Evolutionary conservation across 2,797 vertebrate genomes (phyloP), one percentile per base, ranked within the genome.

Genomic region (Microcaecilia unicolor): DNA sequence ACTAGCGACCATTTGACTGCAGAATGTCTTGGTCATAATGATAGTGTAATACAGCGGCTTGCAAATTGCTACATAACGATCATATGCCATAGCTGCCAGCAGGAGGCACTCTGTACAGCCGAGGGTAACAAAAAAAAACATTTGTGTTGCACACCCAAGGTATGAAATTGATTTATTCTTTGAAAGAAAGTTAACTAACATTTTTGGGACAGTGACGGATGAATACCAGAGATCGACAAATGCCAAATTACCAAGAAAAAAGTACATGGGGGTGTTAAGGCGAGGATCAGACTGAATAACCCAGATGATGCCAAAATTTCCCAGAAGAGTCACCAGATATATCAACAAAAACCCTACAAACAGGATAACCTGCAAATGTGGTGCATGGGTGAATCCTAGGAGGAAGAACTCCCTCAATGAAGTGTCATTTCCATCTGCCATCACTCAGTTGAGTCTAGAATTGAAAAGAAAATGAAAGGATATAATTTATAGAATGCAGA

Each of bases 41-140:
- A 25, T 5, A 4, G n/a, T 11, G 20, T 45, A 45, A 12, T 17
- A 23, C 9, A 45, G 34, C 4, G 28, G 42, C 15, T 37, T 22
- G 8, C 42, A 44, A 19, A 44, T 31, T 6, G 42, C 42, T 9
- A 44, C 19, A 24, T 45, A 45, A 7, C 34, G 34, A 10, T 45
- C 42, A 28, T 45, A 45, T 4, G 42, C 34, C 42, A 45, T 45
- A 5, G 17, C 34, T 7, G 30, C 28, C 6, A 44, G 16, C 5
- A 44, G 25, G 11, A 37, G 23, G 8, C 37, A 15, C 17, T 44
- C 22, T 18, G 15, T 32, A n/a, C 34, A 37, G 17, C 29, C 32
- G 23, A 44, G 9, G 4, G n/a, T 24, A 20, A 44, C 20, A 15
- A 31, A 37, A 10, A 44, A 15, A 32, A 44, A 44, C 28, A 37